Conservation (phyloP, 1,140 invertebrate genomes). For the Diorhabda sublineata region DNA sequence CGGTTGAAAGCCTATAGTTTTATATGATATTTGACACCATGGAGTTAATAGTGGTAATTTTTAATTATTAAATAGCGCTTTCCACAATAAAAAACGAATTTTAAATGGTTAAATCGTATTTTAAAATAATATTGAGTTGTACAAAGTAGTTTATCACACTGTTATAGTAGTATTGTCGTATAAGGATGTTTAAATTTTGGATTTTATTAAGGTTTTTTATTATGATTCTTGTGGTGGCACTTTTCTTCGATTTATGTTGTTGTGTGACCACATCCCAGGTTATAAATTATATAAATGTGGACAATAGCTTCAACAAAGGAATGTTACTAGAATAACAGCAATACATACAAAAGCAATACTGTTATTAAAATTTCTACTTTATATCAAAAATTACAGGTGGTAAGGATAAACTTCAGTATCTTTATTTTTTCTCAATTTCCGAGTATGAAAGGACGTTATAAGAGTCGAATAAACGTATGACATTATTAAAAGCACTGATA, state of each 20-base stretch:
- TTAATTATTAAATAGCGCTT: conserved; percentile 22
- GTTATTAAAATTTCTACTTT: neutral
- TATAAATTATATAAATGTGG: neutral
- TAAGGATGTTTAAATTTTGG: conserved; percentile 9
- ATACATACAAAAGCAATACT: neutral
- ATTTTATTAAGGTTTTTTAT: conserved; percentile 13
- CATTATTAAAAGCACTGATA: too few species aligned
- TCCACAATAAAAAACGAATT: conserved; percentile 3
- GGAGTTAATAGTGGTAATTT: conserved; percentile 26
- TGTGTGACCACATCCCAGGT: neutral
- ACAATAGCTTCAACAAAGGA: neutral
- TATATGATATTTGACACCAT: conserved; percentile 27
- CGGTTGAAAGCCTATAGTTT: conserved; percentile 21
- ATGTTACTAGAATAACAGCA: neutral
- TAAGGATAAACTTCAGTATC: too few species aligned
- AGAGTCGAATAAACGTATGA: too few species aligned
- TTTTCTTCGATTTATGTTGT: conserved; percentile 9
- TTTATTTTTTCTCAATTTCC: too few species aligned
- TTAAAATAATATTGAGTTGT: conserved; percentile 15
- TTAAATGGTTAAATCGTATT: conserved; percentile 8
- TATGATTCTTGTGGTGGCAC: conserved; percentile 2
- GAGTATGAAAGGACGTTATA: too few species aligned
- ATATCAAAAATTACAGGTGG: neutral
- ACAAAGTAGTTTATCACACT: neutral
- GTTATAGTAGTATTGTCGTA: conserved; percentile 11